phyloP scores from a whole-genome alignment of 1,140 invertebrate species.

The Zeugodacus cucurbitae region DNA sequence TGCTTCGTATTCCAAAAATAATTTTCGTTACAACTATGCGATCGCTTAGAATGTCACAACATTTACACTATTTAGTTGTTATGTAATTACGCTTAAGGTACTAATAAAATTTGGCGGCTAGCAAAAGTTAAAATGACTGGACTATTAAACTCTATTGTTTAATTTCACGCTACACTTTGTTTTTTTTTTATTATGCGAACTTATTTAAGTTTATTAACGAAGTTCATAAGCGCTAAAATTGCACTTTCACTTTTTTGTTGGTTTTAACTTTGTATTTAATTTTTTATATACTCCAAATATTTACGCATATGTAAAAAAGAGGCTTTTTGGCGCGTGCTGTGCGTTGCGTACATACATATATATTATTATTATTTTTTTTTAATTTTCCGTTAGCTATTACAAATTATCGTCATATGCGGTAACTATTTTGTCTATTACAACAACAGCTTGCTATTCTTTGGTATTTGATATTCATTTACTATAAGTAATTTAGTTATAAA shows the following conservation, averaged over 20 bases:
- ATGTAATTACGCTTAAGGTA: background rate
- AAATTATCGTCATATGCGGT: background rate
- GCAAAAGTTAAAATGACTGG: background rate
- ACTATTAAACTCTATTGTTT: background rate
- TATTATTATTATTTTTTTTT: background rate
- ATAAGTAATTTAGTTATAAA: conserved; percentile 12
- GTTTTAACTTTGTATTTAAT: background rate
- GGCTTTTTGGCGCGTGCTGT: conserved; percentile 12
- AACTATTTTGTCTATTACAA: background rate
- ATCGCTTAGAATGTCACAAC: background rate
- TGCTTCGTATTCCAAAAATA: conserved; percentile 9
- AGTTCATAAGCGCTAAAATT: conserved; percentile 8
- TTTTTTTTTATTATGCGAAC: background rate
- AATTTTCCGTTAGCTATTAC: background rate
- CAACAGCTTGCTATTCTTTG: conserved; percentile 12
- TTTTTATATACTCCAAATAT: too few relatives aligned
- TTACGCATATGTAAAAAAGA: background rate
- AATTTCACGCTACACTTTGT: background rate
- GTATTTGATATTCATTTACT: conserved; percentile 18
- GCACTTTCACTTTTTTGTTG: background rate
- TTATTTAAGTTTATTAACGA: background rate
- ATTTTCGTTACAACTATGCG: background rate
- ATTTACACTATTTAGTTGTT: background rate
- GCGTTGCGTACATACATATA: background rate
- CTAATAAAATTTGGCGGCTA: background rate